Evolutionary conservation across 2,797 vertebrate genomes (phyloP).

Genomic region (Urosaurus nigricauda): DNA sequence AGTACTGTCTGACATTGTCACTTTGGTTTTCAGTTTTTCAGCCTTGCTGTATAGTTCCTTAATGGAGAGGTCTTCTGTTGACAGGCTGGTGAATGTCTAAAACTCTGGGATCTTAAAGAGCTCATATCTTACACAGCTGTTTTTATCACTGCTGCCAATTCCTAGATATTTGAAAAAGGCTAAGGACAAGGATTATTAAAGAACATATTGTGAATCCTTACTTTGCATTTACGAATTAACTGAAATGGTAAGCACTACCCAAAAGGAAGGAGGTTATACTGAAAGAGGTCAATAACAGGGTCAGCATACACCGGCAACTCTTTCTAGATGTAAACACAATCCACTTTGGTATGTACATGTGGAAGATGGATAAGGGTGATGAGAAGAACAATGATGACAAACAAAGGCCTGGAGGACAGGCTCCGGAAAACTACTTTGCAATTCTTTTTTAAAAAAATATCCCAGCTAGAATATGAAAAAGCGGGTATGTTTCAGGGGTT

Average conservation of each 20-base stretch:
- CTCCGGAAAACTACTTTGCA: conserved; percentile 50
- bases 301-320: neutral
- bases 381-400: conserved; percentile 35
- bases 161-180: conserved; percentile 12
- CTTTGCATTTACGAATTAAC: neutral
- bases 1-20: neutral
- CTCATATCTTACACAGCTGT: neutral
- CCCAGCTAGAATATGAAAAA: conserved; percentile 44
- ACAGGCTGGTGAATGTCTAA: conserved; percentile 3
- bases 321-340: conserved; percentile 14
- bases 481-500: conserved; percentile 54
- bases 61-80: neutral
- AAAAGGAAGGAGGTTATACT: neutral
- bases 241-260: neutral
- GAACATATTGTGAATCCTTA: neutral
- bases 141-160: conserved; percentile 25
- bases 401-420: conserved; percentile 20
- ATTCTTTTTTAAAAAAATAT: conserved; percentile 24
- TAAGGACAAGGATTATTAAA: neutral
- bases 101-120: neutral
- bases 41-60: neutral
- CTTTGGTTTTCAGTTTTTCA: neutral
- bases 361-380: conserved; percentile 31
- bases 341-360: conserved; percentile 11
- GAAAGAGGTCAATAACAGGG: neutral